These are phyloP conservation scores for Microctenopoma stevenorrisi DNA, from an alignment of 2,797 vertebrate genomes.

Conservation along the genomic window DNA sequence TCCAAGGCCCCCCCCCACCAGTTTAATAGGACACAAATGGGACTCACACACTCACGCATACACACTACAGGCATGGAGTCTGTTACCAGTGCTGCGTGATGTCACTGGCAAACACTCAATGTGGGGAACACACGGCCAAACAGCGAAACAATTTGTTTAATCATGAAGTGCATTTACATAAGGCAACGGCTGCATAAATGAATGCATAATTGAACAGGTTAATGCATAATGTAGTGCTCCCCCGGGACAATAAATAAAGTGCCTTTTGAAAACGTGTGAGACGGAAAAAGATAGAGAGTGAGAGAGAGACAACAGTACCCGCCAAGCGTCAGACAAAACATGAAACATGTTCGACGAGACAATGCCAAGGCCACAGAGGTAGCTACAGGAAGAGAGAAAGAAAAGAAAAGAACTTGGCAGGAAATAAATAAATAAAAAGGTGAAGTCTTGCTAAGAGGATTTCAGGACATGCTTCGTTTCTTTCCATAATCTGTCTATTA, in stretches of 20 bases:
- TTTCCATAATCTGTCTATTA: slow-evolving; percentile 88
- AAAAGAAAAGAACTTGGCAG: slow-evolving; percentile 75
- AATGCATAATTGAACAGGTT: slow-evolving; percentile 87
- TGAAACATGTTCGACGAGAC: slow-evolving; percentile 76
- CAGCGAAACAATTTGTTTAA: slow-evolving; percentile 84
- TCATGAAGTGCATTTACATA: slow-evolving; percentile 85
- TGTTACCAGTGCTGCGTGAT: slow-evolving; percentile 72
- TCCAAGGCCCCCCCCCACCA: slow-evolving; percentile 61
- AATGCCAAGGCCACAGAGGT: slow-evolving; percentile 76
- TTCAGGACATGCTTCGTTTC: slow-evolving; percentile 87
- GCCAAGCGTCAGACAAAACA: slow-evolving; percentile 76
- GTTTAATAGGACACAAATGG: slow-evolving; percentile 66
- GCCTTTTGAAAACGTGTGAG: slow-evolving; percentile 81
- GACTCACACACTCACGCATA: slow-evolving; percentile 38
- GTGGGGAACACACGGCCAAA: slow-evolving; percentile 79
- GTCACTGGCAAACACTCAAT: slow-evolving; percentile 80
- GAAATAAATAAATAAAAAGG: slow-evolving; percentile 81
- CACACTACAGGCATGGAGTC: slow-evolving; percentile 68
- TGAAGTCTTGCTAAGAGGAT: slow-evolving; percentile 84
- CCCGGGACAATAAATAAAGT: slow-evolving; percentile 84
- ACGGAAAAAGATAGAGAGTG: slow-evolving; percentile 64
- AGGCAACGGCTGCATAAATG: slow-evolving; percentile 84
- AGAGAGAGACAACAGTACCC: slow-evolving; percentile 61
- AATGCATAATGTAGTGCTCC: slow-evolving; percentile 84
- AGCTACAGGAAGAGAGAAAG: slow-evolving; percentile 53